Percentiles rank a stretch among this genome's conserved stretches.
Conservation (phyloP, 2,797 vertebrate species). For the Fundulus diaphanus region DNA sequence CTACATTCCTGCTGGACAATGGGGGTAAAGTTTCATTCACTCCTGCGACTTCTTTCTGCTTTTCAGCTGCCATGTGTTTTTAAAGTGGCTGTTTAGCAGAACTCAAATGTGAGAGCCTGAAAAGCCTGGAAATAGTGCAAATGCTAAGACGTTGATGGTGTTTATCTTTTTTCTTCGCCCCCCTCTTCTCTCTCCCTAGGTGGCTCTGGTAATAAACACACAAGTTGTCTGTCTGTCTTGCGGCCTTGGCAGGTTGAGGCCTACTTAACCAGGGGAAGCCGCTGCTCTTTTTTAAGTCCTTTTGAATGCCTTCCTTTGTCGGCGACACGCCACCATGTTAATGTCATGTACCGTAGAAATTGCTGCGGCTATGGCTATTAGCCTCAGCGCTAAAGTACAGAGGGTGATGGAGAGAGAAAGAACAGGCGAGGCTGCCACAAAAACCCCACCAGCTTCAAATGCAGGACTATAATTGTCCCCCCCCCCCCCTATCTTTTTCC, state of each 20-base stretch:
- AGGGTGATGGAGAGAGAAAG: conserved; percentile 80
- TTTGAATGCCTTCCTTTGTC: conserved; percentile 84
- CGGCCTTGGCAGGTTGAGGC: conserved; percentile 80
- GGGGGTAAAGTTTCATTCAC: conserved; percentile 46
- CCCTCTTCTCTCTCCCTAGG: conserved; percentile 59
- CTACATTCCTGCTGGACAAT: conserved; percentile 49
- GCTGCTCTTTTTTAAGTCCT: conserved; percentile 81
- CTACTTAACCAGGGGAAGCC: conserved; percentile 82
- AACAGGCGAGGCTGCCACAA: conserved; percentile 87
- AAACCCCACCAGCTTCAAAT: conserved; percentile 96
- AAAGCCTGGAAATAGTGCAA: conserved; percentile 4
- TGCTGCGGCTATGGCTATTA: conserved; percentile 99
- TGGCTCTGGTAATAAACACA: conserved; percentile 82
- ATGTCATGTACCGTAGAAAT: conserved; percentile 99
- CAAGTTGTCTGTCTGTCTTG: conserved; percentile 79
- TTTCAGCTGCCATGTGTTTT: conserved; percentile 28
- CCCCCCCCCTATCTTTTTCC: conserved; percentile 45
- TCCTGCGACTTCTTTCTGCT: conserved; percentile 29
- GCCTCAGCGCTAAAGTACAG: conserved; percentile 96
- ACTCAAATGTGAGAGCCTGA: conserved; percentile 25
- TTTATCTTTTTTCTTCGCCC: conserved; percentile 4
- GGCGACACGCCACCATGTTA: conserved; percentile 86
- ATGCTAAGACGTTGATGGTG: conserved; percentile 27
- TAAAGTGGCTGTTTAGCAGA: conserved; percentile 31
- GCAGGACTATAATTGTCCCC: conserved; percentile 91